A percentile compares a stretch with the other conserved stretches of the same genome.
phyloP scores from a whole-genome alignment of 2,888 invertebrate species.

The Cheilosia soror region DNA sequence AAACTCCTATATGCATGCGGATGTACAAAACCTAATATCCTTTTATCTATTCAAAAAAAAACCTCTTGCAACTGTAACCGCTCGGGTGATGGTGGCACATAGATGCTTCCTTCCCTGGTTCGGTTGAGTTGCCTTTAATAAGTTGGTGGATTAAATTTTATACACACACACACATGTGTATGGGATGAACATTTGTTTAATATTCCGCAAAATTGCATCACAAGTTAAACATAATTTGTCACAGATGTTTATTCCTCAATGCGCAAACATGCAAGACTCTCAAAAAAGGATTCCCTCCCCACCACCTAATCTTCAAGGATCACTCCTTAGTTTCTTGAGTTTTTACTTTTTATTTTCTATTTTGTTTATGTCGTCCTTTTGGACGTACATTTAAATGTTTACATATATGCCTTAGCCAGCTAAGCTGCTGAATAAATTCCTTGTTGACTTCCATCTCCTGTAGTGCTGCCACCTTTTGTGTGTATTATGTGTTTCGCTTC shows the following conservation, averaged over 20 bases:
- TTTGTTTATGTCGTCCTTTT: constrained; percentile 42
- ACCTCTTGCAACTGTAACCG: constrained; percentile 31
- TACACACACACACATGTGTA: neutral
- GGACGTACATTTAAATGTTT: constrained; percentile 67
- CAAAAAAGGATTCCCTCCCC: constrained; percentile 47
- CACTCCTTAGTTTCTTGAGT: constrained; percentile 26
- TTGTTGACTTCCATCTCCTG: constrained; percentile 16
- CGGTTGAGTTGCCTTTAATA: constrained; percentile 41
- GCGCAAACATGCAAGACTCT: constrained; percentile 71
- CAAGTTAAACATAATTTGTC: constrained; percentile 75
- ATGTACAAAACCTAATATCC: constrained; percentile 58
- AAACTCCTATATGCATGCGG: neutral
- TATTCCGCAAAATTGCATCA: constrained; percentile 74
- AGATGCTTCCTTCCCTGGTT: constrained; percentile 12
- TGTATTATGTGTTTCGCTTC: constrained; percentile 7
- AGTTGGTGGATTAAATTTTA: constrained; percentile 44
- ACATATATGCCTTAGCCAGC: constrained; percentile 53
- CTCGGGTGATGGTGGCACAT: constrained; percentile 27
- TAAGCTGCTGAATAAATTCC: constrained; percentile 64
- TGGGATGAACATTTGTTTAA: constrained; percentile 59
- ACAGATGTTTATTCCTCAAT: constrained; percentile 75
- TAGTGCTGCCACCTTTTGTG: neutral
- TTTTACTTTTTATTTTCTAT: constrained; percentile 18
- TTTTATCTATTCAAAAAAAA: constrained; percentile 48
- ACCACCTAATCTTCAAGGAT: constrained; percentile 57